Base-by-base conservation (phyloP, 2,888 invertebrate species). In the Pterostichus madidus region DNA sequence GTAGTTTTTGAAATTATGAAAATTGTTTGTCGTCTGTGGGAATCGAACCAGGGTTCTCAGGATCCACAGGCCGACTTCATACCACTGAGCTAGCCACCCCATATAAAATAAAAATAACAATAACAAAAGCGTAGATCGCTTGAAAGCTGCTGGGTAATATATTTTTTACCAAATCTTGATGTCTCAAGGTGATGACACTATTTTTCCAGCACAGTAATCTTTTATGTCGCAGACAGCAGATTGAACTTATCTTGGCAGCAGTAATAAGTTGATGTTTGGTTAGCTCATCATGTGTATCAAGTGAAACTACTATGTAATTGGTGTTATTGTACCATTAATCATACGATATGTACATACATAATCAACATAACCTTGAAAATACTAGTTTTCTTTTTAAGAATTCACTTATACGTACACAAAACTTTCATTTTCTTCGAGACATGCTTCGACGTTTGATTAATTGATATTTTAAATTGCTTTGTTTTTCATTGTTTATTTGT, bases 291-390 rank as follows among this genome's bases (percentile, higher is more conserved):
- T 71, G 68, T 71, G 39, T 44, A 71, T 71, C 68, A 44, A 71
- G 44, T 71, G 44, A 71, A 71, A 71, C 44, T 71, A 71, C 68
- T 64, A 49, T 49, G 79, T 79, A 79, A 79, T 79, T 79, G 79
- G 31, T 31, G 61, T 44, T 61, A 79, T 61, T 61, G 46, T 24
- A 46, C 32, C 64, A 79, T 79, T 79, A 79, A 79, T 79, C 79
- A 79, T 46, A 44, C 13, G 31, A 64, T 79, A 79, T 64, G 64
- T 79, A 79, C 59, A 79, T 79, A 79, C 44, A 49, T 44, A 39
- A 49, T 79, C 24, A 61, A 59, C 79, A 46, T 46, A 61, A 79
- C 17, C 15, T 46, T 61, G 46, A 39, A 64, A 68, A 68, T 32
- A 39, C 64, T 13, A 35, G 64, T 68, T 68, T 61, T 35, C 35